Evolutionary conservation across 2,888 invertebrate species (phyloP), one percentile per base, ranked within the genome.

Genomic region (Thera obeliscata): DNA sequence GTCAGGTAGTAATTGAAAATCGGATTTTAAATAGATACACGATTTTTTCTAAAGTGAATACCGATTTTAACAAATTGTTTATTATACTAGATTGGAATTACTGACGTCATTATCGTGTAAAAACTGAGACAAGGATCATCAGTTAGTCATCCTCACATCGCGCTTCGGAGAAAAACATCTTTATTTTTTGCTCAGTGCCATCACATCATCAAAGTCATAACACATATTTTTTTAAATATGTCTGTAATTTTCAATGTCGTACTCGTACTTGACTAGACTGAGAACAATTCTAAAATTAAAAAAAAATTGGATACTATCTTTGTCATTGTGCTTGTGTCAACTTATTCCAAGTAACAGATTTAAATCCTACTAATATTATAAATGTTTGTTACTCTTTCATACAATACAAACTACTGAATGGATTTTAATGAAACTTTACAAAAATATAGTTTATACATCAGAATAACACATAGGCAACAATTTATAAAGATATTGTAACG

Each of bases 121-220:
- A 48, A 66, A 66, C 36, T 56, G 11, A 48, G 54, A 57, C 61
- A 61, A 48, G 11, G 8, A 66, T 61, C 56, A 54, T 63, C 22
- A 60, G 22, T 71, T 70, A 68, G 66, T 73, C 68, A 73, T 70
- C 64, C 67, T 57, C 54, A 49, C 60, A 67, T 68, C 56, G 55
- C 46, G 62, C 50, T 48, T 64, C 58, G 43, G 48, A 58, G 60
- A 69, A 69, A 64, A 64, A 69, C 61, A 55, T 58, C 57, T 48
- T 61, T 11, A 56, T 54, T 73, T 73, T 71, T 71, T 69, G 62
- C 58, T 52, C 46, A 60, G 64, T 69, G 69, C 57, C 67, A 71
- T 70, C 70, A 73, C 63, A 38, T 43, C 43, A 43, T 43, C 43
- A 9, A 5, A 6, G 7, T 9, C 8, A 9, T 46, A 9, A 9